Evolutionary conservation across 2,888 invertebrate genomes (phyloP).

Genomic region (Microdon myrmicae): DNA sequence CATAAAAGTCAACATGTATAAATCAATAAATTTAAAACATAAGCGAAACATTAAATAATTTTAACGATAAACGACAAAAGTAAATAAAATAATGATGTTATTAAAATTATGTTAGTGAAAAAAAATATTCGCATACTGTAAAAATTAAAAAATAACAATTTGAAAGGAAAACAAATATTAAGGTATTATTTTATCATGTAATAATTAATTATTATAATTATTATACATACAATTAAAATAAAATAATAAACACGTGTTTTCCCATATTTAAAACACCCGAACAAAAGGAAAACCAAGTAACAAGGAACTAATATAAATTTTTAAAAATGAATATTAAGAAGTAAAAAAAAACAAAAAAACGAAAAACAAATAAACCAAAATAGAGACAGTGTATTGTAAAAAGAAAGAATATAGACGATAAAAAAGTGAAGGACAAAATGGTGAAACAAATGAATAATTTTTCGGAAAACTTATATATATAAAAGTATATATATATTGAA

Average conservation of each 20-base stretch:
- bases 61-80: slow-evolving; percentile 41
- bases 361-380: slow-evolving; percentile 36
- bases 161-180: slow-evolving; percentile 39
- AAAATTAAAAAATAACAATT: slow-evolving; percentile 26
- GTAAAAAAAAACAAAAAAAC: slow-evolving; percentile 20
- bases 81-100: slow-evolving; percentile 41
- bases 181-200: slow-evolving; percentile 53
- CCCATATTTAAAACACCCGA: slow-evolving; percentile 31
- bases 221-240: slow-evolving; percentile 35
- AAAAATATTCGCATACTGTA: slow-evolving; percentile 51
- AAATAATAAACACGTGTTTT: slow-evolving; percentile 34
- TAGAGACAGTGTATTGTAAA: slow-evolving; percentile 43
- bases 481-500: slow-evolving; percentile 39
- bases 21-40: slow-evolving; percentile 39
- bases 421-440: too few species aligned
- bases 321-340: neutral
- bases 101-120: slow-evolving; percentile 28
- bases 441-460: slow-evolving; percentile 37
- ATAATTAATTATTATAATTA: slow-evolving; percentile 49
- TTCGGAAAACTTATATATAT: slow-evolving; percentile 49
- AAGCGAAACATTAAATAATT: slow-evolving; percentile 37
- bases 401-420: slow-evolving; percentile 12
- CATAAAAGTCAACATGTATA: slow-evolving; percentile 12
- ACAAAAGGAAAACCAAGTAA: neutral
- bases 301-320: neutral